phyloP scores from a whole-genome alignment of 1,140 invertebrate species.

The Bombus haemorrhoidalis region DNA sequence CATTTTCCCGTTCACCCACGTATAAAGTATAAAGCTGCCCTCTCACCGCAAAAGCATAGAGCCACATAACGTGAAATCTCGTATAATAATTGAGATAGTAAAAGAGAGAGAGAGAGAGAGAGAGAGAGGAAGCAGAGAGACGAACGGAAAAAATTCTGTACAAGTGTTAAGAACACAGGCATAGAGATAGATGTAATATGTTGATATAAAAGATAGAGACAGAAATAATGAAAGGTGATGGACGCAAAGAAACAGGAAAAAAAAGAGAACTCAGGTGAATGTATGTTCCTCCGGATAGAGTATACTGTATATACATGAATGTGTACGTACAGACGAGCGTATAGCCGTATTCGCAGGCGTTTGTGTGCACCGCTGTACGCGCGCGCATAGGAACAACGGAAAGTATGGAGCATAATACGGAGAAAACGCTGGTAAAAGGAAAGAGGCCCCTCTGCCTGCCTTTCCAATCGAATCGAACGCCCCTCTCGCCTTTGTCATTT shows the following conservation, averaged over 20 bases:
- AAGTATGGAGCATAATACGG: conserved; percentile 75
- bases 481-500: conserved; percentile 77
- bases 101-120: conserved; percentile 20
- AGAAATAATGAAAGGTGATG: conserved; percentile 38
- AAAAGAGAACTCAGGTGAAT: conserved; percentile 54
- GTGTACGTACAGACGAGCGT: too few species aligned
- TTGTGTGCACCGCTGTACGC: background rate
- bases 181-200: too few species aligned
- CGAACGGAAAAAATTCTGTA: conserved; percentile 33
- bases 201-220: conserved; percentile 7
- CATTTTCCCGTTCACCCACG: conserved; percentile 81
- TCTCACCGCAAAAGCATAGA: conserved; percentile 63
- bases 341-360: background rate
- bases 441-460: conserved; percentile 75
- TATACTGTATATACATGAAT: background rate
- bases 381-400: conserved; percentile 72
- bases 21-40: conserved; percentile 74
- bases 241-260: conserved; percentile 52
- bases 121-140: conserved; percentile 31
- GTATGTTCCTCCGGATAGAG: conserved; percentile 14
- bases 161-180: conserved; percentile 30
- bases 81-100: conserved; percentile 73
- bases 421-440: conserved; percentile 79
- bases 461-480: conserved; percentile 78
- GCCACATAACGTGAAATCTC: conserved; percentile 72